Percentiles rank a stretch among this genome's conserved stretches.
Conservation (phyloP, 2,113 vertebrate species). For the Lagenorhynchus albirostris region DNA sequence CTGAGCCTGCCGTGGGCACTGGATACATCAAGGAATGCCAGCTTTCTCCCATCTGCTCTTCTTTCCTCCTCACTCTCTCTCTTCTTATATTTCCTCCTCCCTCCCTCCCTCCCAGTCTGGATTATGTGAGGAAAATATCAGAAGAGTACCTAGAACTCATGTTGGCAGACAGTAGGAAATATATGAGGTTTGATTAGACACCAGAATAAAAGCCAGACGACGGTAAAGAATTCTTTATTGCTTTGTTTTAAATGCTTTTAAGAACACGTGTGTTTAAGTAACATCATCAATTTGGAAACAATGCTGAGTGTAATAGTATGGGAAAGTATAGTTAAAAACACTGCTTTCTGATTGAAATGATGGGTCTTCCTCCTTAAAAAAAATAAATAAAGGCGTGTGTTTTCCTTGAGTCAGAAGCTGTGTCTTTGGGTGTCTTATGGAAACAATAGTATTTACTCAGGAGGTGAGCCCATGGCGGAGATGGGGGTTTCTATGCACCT, state of each 20-base stretch:
- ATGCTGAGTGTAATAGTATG: slow-evolving; percentile 72
- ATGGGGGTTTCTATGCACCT: neutral
- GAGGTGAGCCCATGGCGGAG: accelerated
- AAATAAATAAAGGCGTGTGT: slow-evolving; percentile 46
- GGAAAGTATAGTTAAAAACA: slow-evolving; percentile 76
- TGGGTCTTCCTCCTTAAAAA: slow-evolving; percentile 72
- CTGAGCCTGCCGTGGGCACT: slow-evolving; percentile 61
- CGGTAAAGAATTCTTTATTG: slow-evolving; percentile 70
- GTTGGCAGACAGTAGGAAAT: slow-evolving; percentile 72
- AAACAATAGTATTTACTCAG: neutral
- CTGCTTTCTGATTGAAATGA: slow-evolving; percentile 68
- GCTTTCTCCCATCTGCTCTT: slow-evolving; percentile 58
- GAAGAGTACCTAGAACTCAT: slow-evolving; percentile 78
- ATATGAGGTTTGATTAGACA: slow-evolving; percentile 77
- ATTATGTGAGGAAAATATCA: neutral
- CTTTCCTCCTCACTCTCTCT: slow-evolving; percentile 42
- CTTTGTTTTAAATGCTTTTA: slow-evolving; percentile 79
- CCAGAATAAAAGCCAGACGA: slow-evolving; percentile 68
- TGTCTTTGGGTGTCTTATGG: slow-evolving; percentile 12
- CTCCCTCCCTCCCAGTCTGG: slow-evolving; percentile 61
- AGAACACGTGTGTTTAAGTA: slow-evolving; percentile 75
- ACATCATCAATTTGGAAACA: slow-evolving; percentile 77
- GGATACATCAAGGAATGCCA: slow-evolving; percentile 62
- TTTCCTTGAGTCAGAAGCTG: slow-evolving; percentile 39
- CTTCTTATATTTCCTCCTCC: slow-evolving; percentile 65